Base-by-base conservation (phyloP, 2,797 vertebrate species). In the Podarcis siculus region DNA sequence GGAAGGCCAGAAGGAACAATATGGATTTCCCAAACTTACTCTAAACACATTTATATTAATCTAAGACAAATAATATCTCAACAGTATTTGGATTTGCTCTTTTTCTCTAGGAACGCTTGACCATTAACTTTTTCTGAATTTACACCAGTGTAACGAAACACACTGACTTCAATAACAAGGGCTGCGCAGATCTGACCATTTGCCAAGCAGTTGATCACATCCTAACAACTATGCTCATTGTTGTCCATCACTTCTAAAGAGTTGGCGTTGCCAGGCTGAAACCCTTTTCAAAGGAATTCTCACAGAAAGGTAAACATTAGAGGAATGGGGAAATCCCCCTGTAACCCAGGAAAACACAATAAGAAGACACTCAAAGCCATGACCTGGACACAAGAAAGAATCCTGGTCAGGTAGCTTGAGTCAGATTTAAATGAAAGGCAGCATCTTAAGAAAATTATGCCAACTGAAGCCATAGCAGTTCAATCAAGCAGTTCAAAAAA, bases 1-100 rank as follows among this genome's bases (percentile, higher is more conserved):
- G 69, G 42, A 89, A 89, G 42, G 19, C 61, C 42, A 86, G 71
- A 42, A 76, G n/a, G 42, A 78, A 77, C 27, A 81, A 73, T 32
- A 81, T 30, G 21, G 17, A 64, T 72, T 85, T 27, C 42, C 30
- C 32, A 82, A 76, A 13, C 72, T 58, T 82, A 69, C 72, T 80
- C 42, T 58, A 58, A 86, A 79, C 35, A 80, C 13, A 32, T 66
- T 71, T 55, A 55, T 55, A 23, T 58, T 72, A 79, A 84, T 79
- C 32, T 8, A 64, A 32, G 37, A n/a, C 15, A 89, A 89, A 73
- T 45, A 80, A n/a, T 37, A 25, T 73, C 35, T 73, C 17, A 55
- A 32, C 45, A 71, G 45, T 71, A 55, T 67, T 37, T 58, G n/a
- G 23, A 79, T 5, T 15, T 21, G 15, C 9, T 21, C 37, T 35